Evolutionary conservation across 2,113 vertebrate genomes (phyloP).

Genomic region (Malaclemys terrapin): DNA sequence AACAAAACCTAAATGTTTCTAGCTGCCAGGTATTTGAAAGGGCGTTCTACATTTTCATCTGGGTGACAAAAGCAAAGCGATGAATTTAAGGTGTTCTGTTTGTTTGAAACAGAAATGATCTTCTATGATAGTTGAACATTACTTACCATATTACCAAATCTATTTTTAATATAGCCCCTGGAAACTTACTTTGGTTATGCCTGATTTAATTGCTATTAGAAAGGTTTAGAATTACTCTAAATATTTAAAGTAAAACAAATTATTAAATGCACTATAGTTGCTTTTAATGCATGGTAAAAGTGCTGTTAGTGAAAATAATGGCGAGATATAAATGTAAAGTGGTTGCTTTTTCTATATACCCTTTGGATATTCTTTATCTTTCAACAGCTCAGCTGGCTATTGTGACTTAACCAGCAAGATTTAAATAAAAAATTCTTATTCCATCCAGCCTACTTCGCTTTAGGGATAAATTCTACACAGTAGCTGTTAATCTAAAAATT

Average conservation of each 20-base stretch:
- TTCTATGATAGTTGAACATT: not conserved
- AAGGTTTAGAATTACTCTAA: slow-evolving; percentile 25
- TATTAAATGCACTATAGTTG: not conserved
- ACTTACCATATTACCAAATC: not conserved
- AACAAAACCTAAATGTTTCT: fast-evolving
- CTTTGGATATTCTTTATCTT: not conserved
- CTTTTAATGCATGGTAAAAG: slow-evolving; percentile 19
- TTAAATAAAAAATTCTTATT: slow-evolving; percentile 51
- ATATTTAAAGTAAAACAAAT: not conserved
- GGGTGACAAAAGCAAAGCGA: not conserved
- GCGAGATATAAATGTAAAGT: slow-evolving; percentile 8
- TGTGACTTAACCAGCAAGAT: slow-evolving; percentile 14
- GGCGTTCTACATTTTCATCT: not conserved
- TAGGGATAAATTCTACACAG: not conserved
- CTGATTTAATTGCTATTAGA: not conserved
- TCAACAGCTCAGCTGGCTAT: not conserved
- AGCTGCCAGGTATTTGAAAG: not conserved
- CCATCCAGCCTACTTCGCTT: slow-evolving; percentile 28
- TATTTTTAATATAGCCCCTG: not conserved
- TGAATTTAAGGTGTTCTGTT: not conserved
- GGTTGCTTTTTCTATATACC: not conserved
- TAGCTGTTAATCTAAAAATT: slow-evolving; percentile 36
- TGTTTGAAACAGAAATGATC: not conserved
- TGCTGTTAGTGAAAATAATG: slow-evolving; percentile 6
- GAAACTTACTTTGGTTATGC: not conserved